A percentile compares a stretch with the other conserved stretches of the same genome.
These are phyloP conservation scores for Salvelinus sp. DNA, from an alignment of 2,113 vertebrate genomes.

Conservation along the genomic window DNA sequence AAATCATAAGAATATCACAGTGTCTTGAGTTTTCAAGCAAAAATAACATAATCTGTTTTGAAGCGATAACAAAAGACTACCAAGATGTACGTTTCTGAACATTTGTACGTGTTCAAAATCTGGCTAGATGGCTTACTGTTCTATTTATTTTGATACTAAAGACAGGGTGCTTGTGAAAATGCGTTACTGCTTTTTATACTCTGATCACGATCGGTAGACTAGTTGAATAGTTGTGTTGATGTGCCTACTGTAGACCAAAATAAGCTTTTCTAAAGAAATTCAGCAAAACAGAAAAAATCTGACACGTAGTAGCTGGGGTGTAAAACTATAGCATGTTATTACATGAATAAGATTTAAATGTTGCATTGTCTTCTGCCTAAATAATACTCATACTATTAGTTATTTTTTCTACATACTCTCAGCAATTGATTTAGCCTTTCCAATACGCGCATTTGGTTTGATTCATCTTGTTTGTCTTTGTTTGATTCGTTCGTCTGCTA, in stretches of 20 bases:
- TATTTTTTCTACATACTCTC: slow-evolving; percentile 49
- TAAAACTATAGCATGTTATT: slow-evolving; percentile 56
- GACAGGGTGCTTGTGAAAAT: slow-evolving; percentile 57
- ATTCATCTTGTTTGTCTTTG: slow-evolving; percentile 32
- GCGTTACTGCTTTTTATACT: slow-evolving; percentile 42
- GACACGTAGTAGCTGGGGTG: slow-evolving; percentile 61
- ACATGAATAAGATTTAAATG: slow-evolving; percentile 62
- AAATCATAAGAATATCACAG: slow-evolving; percentile 57
- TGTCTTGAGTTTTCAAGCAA: slow-evolving; percentile 49
- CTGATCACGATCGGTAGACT: slow-evolving; percentile 51
- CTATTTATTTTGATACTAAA: slow-evolving; percentile 40
- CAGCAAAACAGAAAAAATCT: slow-evolving; percentile 57
- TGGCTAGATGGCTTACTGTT: slow-evolving; percentile 41
- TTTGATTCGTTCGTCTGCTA: slow-evolving; percentile 15
- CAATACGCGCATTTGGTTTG: slow-evolving; percentile 31
- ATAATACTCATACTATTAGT: slow-evolving; percentile 41
- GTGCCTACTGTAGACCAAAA: slow-evolving; percentile 72
- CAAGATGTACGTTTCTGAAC: slow-evolving; percentile 12
- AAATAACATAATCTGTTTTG: slow-evolving; percentile 41
- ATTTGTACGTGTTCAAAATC: slow-evolving; percentile 10
- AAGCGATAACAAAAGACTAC: slow-evolving; percentile 26
- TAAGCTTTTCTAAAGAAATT: slow-evolving; percentile 56
- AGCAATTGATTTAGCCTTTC: slow-evolving; percentile 40
- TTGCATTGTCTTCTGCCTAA: slow-evolving; percentile 58
- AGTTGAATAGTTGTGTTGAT: slow-evolving; percentile 64